These are phyloP conservation scores for Drosophila virilis DNA, from an alignment of 1,140 invertebrate genomes.

Conservation along the genomic window DNA sequence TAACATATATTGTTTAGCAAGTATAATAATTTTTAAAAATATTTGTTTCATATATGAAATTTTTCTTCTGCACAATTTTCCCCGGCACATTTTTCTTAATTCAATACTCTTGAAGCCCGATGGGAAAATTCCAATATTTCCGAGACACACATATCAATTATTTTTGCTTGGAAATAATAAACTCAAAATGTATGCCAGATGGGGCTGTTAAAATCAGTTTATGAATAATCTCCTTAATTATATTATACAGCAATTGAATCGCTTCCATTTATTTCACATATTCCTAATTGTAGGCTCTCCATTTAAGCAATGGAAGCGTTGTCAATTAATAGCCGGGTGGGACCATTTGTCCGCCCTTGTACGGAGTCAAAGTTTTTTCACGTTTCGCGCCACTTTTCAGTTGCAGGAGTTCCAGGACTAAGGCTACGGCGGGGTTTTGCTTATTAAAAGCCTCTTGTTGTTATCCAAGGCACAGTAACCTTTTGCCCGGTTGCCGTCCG, in stretches of 20 bases:
- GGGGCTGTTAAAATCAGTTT: neutral
- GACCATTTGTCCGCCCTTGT: conserved; percentile 20
- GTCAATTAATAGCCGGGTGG: conserved; percentile 27
- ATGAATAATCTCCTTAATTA: conserved; percentile 13
- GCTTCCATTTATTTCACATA: conserved; percentile 1
- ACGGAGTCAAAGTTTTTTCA: conserved; percentile 19
- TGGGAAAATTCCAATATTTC: too few species aligned
- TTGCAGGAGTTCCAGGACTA: conserved; percentile 4
- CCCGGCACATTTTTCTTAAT: too few species aligned
- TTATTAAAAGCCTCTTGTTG: conserved; percentile 79
- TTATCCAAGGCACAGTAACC: conserved; percentile 75
- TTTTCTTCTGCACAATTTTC: too few species aligned
- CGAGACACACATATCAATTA: too few species aligned
- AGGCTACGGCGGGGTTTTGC: conserved; percentile 29
- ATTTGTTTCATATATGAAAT: too few species aligned
- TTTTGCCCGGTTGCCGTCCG: conserved; percentile 37
- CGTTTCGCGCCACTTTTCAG: conserved; percentile 50
- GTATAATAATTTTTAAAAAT: too few species aligned
- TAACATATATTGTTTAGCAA: too few species aligned
- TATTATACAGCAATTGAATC: conserved; percentile 6
- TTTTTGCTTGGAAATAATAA: too few species aligned
- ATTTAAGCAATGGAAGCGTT: neutral
- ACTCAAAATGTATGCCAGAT: too few species aligned
- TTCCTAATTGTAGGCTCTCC: conserved; percentile 42
- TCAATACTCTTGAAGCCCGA: too few species aligned